Conservation (phyloP, 2,797 vertebrate species). For the Streptopelia turtur region DNA sequence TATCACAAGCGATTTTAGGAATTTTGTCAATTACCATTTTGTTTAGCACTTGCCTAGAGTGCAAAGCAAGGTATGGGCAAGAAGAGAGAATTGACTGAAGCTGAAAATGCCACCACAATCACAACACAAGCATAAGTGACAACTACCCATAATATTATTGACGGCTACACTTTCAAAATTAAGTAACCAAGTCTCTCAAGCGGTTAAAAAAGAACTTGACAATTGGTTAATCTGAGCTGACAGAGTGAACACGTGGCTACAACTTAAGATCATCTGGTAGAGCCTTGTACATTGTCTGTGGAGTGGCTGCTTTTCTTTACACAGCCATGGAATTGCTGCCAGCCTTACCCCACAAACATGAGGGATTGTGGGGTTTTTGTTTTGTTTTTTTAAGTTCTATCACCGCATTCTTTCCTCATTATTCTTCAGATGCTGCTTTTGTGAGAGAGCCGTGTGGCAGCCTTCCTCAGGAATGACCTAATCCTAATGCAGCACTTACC, state of each 20-base stretch:
- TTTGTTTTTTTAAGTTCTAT: background rate
- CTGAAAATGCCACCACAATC: background rate
- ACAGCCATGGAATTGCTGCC: background rate
- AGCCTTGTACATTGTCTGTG: background rate
- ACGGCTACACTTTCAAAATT: background rate
- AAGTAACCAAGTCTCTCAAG: background rate
- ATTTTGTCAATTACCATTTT: background rate
- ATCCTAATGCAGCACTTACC: background rate
- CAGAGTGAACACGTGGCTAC: background rate
- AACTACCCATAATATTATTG: fast-evolving
- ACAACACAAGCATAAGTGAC: background rate
- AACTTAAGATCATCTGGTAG: background rate
- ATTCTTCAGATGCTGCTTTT: background rate
- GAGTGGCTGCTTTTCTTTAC: background rate
- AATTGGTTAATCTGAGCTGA: background rate
- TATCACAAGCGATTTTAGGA: background rate
- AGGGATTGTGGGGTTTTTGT: background rate
- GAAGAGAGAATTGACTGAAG: background rate
- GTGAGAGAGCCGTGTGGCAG: background rate
- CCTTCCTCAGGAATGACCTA: background rate
- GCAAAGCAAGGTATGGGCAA: background rate
- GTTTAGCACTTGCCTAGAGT: background rate
- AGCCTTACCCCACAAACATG: background rate
- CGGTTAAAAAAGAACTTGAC: background rate
- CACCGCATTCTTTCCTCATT: background rate